A percentile compares a stretch with the other conserved stretches of the same genome.
These are phyloP conservation scores for Callinectes sapidus DNA, from an alignment of 2,888 invertebrate species.

Conservation along the genomic window DNA sequence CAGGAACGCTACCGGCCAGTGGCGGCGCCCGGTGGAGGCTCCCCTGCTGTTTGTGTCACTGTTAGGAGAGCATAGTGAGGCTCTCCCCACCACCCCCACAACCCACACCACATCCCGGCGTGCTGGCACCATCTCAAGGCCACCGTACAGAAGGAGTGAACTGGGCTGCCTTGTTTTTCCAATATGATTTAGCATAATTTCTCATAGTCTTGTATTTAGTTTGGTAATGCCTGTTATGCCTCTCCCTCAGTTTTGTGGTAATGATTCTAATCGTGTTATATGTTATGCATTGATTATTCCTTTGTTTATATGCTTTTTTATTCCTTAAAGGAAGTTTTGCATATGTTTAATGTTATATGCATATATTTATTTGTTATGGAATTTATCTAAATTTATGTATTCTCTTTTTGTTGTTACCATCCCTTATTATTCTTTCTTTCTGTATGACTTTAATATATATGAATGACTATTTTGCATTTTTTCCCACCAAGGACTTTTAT, in stretches of 20 bases:
- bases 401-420: neutral
- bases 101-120: constrained; percentile 12
- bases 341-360: neutral
- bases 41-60: constrained; percentile 40
- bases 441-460: neutral
- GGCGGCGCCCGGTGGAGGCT: constrained; percentile 42
- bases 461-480: constrained; percentile 19
- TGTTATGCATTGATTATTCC: neutral
- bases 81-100: constrained; percentile 29
- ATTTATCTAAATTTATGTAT: constrained; percentile 7
- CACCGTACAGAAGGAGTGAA: neutral
- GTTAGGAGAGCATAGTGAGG: constrained; percentile 30
- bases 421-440: neutral
- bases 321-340: neutral
- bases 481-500: neutral
- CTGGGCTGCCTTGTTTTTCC: neutral
- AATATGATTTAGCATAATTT: constrained; percentile 11
- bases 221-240: neutral
- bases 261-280: neutral
- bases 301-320: neutral
- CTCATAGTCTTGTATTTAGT: neutral
- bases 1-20: constrained; percentile 46
- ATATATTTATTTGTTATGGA: constrained; percentile 2
- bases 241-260: neutral
- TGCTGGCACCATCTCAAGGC: neutral